These are phyloP conservation scores for Neotoxoptera formosana DNA, from an alignment of 1,140 invertebrate genomes.

Conservation along the genomic window DNA sequence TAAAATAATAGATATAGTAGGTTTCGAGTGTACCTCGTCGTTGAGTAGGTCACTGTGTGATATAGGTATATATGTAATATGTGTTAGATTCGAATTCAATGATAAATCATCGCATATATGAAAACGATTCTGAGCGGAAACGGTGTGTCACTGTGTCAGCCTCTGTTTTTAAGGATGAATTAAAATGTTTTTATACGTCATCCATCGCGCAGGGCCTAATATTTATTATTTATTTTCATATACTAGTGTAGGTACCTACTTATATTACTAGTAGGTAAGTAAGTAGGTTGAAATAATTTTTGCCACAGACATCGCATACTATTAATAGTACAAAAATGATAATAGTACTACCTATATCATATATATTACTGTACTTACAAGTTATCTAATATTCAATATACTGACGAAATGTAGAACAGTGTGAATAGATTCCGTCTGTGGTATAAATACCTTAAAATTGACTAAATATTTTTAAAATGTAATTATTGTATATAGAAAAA, in stretches of 20 bases:
- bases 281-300: background rate
- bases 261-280: background rate
- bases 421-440: too few species aligned
- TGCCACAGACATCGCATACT: background rate
- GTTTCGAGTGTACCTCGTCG: background rate
- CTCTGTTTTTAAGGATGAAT: background rate
- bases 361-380: background rate
- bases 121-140: background rate
- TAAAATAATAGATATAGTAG: background rate
- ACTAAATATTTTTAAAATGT: background rate
- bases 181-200: background rate
- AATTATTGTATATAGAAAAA: too few species aligned
- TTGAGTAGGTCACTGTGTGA: too few species aligned
- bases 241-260: too few species aligned
- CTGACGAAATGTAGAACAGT: too few species aligned
- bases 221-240: background rate
- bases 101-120: background rate
- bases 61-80: too few species aligned
- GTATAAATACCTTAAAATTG: background rate
- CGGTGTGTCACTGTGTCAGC: background rate
- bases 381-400: too few species aligned
- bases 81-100: background rate
- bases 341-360: background rate
- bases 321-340: background rate
- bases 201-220: background rate